Evolutionary conservation across 2,797 vertebrate genomes (phyloP).

Genomic region (Paramormyrops hopkinsi): DNA sequence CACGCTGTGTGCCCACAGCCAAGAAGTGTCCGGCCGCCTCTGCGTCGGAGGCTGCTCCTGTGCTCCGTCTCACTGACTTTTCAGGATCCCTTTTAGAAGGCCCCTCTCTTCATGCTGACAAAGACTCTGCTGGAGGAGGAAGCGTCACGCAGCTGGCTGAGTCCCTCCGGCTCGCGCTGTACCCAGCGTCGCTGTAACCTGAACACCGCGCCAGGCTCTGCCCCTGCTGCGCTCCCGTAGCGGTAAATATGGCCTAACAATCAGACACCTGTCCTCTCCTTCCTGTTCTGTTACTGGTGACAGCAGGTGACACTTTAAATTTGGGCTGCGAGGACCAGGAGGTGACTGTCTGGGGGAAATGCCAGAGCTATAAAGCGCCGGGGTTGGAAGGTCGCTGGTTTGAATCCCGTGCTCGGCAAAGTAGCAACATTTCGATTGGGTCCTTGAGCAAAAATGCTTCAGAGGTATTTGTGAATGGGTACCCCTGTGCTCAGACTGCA

Average conservation of each 20-base stretch:
- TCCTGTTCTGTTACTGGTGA: not conserved
- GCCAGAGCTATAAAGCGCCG: not conserved
- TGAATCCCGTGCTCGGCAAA: not conserved
- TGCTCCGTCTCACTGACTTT: not conserved
- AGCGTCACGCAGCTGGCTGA: not conserved
- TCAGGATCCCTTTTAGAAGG: not conserved
- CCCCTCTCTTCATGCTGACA: not conserved
- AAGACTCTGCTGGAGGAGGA: not conserved
- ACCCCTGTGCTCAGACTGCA: not conserved
- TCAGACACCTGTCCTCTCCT: not conserved
- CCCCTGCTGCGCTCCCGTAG: not conserved
- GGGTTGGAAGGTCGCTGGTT: not conserved
- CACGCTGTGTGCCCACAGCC: not conserved
- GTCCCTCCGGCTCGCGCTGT: not conserved
- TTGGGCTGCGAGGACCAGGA: not conserved
- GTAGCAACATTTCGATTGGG: not conserved
- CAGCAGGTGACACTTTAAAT: not conserved
- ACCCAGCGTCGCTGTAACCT: not conserved
- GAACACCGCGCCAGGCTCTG: not conserved
- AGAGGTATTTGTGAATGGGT: not conserved
- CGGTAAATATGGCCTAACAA: not conserved
- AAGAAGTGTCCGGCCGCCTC: not conserved
- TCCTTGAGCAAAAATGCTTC: not conserved
- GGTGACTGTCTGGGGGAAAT: not conserved
- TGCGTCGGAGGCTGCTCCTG: not conserved